Percentiles rank a stretch among this genome's conserved stretches.
These are phyloP conservation scores for Diplazon laetatorius DNA, from an alignment of 2,888 invertebrate species.

Conservation along the genomic window DNA sequence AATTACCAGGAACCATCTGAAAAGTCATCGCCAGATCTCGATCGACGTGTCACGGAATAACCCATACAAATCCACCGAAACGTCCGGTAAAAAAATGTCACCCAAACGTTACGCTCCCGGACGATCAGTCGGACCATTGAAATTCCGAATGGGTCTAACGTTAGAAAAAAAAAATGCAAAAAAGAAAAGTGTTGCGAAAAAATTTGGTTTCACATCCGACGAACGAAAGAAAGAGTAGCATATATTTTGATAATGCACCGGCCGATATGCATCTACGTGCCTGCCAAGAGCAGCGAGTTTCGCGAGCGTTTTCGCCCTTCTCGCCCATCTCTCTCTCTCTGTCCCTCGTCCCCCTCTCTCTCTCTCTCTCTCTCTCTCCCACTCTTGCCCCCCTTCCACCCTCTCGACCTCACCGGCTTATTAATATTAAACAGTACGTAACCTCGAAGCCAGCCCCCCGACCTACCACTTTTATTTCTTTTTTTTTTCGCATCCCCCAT, in stretches of 20 bases:
- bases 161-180: slow-evolving; percentile 49
- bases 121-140: slow-evolving; percentile 54
- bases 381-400: not conserved
- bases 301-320: slow-evolving; percentile 12
- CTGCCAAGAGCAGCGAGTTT: slow-evolving; percentile 77
- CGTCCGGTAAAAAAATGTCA: not conserved
- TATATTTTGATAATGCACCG: slow-evolving; percentile 78
- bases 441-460: slow-evolving; percentile 56
- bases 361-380: slow-evolving; percentile 15
- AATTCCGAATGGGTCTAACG: slow-evolving; percentile 61
- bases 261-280: slow-evolving; percentile 81
- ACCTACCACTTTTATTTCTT: slow-evolving; percentile 47
- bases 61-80: not conserved
- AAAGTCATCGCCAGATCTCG: no score
- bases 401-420: slow-evolving; percentile 73
- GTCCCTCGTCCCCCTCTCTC: slow-evolving; percentile 9
- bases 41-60: no score
- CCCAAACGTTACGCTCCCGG: slow-evolving; percentile 21
- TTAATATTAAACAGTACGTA: slow-evolving; percentile 80
- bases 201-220: slow-evolving; percentile 32
- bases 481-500: not conserved
- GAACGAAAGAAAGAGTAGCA: slow-evolving; percentile 64
- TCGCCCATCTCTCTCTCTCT: slow-evolving; percentile 11
- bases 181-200: slow-evolving; percentile 52
- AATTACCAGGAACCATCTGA: no score